These are phyloP conservation scores for Cartodere bifasciata DNA, from an alignment of 2,888 invertebrate genomes.

Conservation along the genomic window DNA sequence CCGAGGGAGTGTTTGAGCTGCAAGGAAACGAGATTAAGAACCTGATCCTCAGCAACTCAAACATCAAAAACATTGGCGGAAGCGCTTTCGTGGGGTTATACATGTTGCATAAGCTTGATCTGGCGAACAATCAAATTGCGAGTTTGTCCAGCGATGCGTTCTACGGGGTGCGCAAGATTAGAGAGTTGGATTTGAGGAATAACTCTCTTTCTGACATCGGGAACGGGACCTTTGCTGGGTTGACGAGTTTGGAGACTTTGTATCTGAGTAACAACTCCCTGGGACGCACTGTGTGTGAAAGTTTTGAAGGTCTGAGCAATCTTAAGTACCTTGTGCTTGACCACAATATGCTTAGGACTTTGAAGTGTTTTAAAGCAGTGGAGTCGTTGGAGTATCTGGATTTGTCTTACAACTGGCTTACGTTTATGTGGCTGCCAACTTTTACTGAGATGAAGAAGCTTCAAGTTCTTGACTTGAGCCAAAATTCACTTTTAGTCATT, in stretches of 20 bases:
- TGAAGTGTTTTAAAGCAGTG: conserved; percentile 25
- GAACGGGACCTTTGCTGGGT: conserved; percentile 22
- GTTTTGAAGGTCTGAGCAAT: conserved; percentile 22
- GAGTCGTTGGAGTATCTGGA: conserved; percentile 29
- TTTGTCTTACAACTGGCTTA: conserved; percentile 26
- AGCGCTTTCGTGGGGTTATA: too few relatives aligned
- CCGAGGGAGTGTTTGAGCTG: too few relatives aligned
- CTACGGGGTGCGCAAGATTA: conserved; percentile 18
- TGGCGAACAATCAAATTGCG: conserved; percentile 23
- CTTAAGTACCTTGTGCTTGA: conserved; percentile 24
- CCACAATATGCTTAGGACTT: conserved; percentile 23
- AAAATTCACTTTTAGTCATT: too few relatives aligned
- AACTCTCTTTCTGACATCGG: conserved; percentile 23
- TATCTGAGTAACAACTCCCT: conserved; percentile 26
- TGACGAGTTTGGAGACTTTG: conserved; percentile 24
- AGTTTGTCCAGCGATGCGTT: conserved; percentile 18
- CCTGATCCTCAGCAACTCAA: too few relatives aligned
- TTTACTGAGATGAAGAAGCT: too few relatives aligned
- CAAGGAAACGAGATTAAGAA: too few relatives aligned
- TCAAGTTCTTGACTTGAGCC: too few relatives aligned
- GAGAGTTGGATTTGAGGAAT: conserved; percentile 22
- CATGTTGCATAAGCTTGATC: too few relatives aligned
- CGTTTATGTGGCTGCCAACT: too few relatives aligned
- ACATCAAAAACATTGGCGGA: too few relatives aligned
- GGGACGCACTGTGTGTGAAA: conserved; percentile 18